Evolutionary conservation across 1,140 invertebrate genomes (phyloP), one percentile per base, ranked within the genome.

Genomic region (Notospermus geniculatus): DNA sequence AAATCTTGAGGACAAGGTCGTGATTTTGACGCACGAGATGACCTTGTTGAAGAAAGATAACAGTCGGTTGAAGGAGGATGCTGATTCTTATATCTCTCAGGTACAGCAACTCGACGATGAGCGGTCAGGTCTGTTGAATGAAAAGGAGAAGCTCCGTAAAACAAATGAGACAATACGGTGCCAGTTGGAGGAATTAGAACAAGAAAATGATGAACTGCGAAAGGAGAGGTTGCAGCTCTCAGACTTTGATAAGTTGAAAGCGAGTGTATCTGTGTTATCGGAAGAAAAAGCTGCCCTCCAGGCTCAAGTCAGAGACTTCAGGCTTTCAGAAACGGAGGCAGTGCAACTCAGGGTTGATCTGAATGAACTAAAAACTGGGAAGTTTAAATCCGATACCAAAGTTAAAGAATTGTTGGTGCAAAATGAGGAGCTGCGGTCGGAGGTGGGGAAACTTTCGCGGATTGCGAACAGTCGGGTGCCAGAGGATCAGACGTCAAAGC

Each of bases 91-190:
- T 36, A 4, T 36, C 15, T 15, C 4, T 4, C 32, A 36, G 32
- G 15, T 15, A 15, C 5, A 4, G 15, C 15, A 15, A 7, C 32
- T 36, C 32, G 32, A 36, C 4, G 62, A 65, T n/a, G 75, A 77
- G 61, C 69, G 70, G 25, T 73, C 75, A 60, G 70, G 68, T 7
- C 68, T 75, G 66, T 70, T 75, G 63, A 70, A 74, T 55, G 72
- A 75, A 54, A 66, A 74, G 23, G 71, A 74, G 54, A 75, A 73
- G 57, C 57, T 77, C 41, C 70, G 75, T 0, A 66, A 73, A 41
- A 72, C 74, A 56, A 58, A 74, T 54, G 75, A 77, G 59, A 71
- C 71, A 52, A 61, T 75, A 32, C 73, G 75, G 56, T 68, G 70
- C 23, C 70, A 74, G 54, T 67, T 67, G 32, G 62, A 67, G 45